Evolutionary conservation across 2,797 vertebrate species (phyloP), one percentile per base, ranked within the genome.

Genomic region (Catharus ustulatus): DNA sequence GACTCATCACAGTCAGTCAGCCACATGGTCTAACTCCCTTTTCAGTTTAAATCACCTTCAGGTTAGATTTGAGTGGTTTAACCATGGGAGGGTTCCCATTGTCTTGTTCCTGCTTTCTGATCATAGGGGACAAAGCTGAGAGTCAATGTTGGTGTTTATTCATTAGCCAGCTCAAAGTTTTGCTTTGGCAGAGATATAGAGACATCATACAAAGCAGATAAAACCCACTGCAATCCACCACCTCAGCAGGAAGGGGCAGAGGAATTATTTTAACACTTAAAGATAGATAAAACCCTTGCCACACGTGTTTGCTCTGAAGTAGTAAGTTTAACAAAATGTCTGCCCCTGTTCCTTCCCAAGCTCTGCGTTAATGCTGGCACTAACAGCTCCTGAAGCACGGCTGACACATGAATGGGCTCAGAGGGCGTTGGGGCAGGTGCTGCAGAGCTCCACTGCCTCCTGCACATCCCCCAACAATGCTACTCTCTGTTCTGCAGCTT

Each of bases 1-100:
- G 82, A 96, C 64, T 94, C 79, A 90, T 36, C 58, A 40, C n/a
- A 84, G 73, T 51, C 58, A 71, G 58, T n/a, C 63, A 87, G 54
- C 21, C 87, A 77, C 23, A 21, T 18, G 16, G 72, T 52, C 82
- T 82, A 84, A 90, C 71, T 85, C 62, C n/a, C 45, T 38, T 71
- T 91, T 95, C 89, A 71, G n/a, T 78, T 84, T 66, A 81, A 66
- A 48, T 87, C 64, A 90, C 20, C 46, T 82, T 64, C 72, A 61
- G 61, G 73, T 91, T 68, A 72, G 72, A 92, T 85, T 27, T 94
- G 64, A 95, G 54, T 72, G 54, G 43, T 29, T 72, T 66, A 77
- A 62, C 30, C 27, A 83, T 9, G 24, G 34, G n/a, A 92, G 21
- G 16, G 29, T 34, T 94, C 81, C 81, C 46, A 55, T 21, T 58